Evolutionary conservation across 2,797 vertebrate species (phyloP).

Genomic region (Spinus olivaceus): DNA sequence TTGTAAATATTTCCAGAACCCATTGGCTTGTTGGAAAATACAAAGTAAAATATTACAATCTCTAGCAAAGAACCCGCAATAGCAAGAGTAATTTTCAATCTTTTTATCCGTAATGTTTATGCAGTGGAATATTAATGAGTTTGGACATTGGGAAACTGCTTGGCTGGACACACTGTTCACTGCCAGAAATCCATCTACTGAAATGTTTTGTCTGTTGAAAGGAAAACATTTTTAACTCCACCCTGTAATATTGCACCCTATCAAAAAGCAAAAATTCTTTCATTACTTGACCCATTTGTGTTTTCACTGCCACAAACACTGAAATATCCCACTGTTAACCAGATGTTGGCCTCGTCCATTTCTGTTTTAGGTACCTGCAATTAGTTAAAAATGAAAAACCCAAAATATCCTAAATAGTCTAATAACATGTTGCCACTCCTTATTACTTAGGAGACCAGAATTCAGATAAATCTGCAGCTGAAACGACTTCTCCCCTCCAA

Average conservation of each 20-base stretch:
- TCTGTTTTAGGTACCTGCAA: background rate
- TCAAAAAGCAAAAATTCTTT: background rate
- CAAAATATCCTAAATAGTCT: background rate
- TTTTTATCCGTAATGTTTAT: conserved; percentile 51
- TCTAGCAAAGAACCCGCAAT: conserved; percentile 4
- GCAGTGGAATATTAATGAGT: conserved; percentile 46
- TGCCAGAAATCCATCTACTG: conserved; percentile 37
- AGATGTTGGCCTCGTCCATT: background rate
- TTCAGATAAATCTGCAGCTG: background rate
- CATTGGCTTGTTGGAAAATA: conserved; percentile 50
- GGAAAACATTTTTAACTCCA: conserved; percentile 51
- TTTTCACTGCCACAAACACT: background rate
- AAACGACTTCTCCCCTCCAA: background rate
- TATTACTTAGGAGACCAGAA: background rate
- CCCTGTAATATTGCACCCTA: background rate
- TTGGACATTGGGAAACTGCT: conserved; percentile 43
- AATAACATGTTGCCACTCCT: background rate
- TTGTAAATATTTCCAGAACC: conserved; percentile 73
- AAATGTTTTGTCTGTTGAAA: conserved; percentile 56
- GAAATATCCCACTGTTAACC: background rate
- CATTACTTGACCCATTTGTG: background rate
- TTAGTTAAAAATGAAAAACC: background rate
- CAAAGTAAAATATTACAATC: conserved; percentile 34
- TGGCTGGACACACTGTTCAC: conserved; percentile 17
- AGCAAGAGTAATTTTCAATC: conserved; percentile 44